phyloP scores from a whole-genome alignment of 2,797 vertebrate species.

The Huso huso region DNA sequence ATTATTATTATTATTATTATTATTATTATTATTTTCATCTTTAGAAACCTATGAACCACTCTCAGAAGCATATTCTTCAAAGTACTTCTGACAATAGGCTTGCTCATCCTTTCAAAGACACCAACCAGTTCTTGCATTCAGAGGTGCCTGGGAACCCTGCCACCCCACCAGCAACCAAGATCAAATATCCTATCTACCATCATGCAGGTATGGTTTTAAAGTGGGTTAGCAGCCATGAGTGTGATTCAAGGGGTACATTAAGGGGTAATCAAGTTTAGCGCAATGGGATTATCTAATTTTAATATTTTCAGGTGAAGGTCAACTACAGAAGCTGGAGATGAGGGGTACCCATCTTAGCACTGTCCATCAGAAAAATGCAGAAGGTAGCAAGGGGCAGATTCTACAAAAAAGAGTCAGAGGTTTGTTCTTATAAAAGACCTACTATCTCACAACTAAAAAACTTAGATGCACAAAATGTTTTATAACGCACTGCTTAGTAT shows the following conservation, averaged over 20 bases:
- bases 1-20: too few relatives aligned
- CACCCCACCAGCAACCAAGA: constrained; percentile 24
- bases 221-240: background rate
- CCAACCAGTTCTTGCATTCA: constrained; percentile 13
- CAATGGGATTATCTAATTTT: too few relatives aligned
- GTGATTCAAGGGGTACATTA: too few relatives aligned
- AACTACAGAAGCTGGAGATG: constrained; percentile 28
- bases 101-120: background rate
- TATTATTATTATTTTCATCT: too few relatives aligned
- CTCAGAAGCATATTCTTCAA: constrained; percentile 19
- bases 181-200: constrained; percentile 25
- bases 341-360: constrained; percentile 28
- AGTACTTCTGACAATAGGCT: constrained; percentile 24
- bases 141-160: constrained; percentile 21
- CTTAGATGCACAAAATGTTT: too few relatives aligned
- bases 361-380: constrained; percentile 22
- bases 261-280: too few relatives aligned
- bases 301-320: constrained; percentile 28
- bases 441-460: too few relatives aligned
- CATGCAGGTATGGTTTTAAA: constrained; percentile 25
- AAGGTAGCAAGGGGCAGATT: constrained; percentile 2
- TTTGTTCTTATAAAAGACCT: constrained; percentile 16
- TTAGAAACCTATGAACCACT: constrained; percentile 19
- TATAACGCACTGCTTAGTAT: too few relatives aligned
- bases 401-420: constrained; percentile 35